These are phyloP conservation scores for Cataglyphis altisquamis DNA, from an alignment of 2,888 invertebrate species.

Conservation along the genomic window DNA sequence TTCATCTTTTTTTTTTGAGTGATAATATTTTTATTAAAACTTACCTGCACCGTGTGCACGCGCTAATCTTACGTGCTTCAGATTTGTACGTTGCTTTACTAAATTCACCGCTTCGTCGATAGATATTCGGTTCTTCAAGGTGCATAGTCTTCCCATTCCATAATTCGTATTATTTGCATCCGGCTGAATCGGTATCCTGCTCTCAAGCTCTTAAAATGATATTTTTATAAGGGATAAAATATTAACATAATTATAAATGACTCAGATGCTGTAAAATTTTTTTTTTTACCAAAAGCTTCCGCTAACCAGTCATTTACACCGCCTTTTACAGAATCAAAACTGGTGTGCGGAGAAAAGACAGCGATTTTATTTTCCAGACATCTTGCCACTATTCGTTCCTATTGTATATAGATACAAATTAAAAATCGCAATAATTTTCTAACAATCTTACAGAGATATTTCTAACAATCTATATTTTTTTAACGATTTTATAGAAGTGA, in stretches of 20 bases:
- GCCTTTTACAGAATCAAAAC: slow-evolving; percentile 93
- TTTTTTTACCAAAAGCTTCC: slow-evolving; percentile 87
- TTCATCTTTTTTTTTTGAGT: neutral
- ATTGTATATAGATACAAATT: slow-evolving; percentile 72
- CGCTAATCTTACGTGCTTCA: slow-evolving; percentile 92
- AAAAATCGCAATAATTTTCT: neutral
- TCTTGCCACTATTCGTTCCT: slow-evolving; percentile 93
- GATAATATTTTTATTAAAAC: slow-evolving; percentile 38
- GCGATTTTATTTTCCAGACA: slow-evolving; percentile 95
- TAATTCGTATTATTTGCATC: slow-evolving; percentile 72
- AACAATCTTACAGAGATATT: neutral
- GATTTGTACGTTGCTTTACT: slow-evolving; percentile 91
- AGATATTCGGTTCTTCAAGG: slow-evolving; percentile 87
- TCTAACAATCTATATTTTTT: neutral
- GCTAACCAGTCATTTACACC: slow-evolving; percentile 98
- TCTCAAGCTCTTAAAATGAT: slow-evolving; percentile 74
- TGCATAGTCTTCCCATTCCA: slow-evolving; percentile 89
- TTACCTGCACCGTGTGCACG: slow-evolving; percentile 87
- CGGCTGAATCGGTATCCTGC: slow-evolving; percentile 80
- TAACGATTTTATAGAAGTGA: neutral
- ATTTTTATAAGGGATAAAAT: slow-evolving; percentile 29
- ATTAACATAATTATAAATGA: neutral
- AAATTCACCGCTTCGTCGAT: slow-evolving; percentile 89
- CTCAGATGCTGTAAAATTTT: neutral
- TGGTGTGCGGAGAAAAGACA: slow-evolving; percentile 97